Percentiles rank a stretch among this genome's conserved stretches.
Conservation (phyloP, 2,797 vertebrate genomes). For the Myotis planiceps region DNA sequence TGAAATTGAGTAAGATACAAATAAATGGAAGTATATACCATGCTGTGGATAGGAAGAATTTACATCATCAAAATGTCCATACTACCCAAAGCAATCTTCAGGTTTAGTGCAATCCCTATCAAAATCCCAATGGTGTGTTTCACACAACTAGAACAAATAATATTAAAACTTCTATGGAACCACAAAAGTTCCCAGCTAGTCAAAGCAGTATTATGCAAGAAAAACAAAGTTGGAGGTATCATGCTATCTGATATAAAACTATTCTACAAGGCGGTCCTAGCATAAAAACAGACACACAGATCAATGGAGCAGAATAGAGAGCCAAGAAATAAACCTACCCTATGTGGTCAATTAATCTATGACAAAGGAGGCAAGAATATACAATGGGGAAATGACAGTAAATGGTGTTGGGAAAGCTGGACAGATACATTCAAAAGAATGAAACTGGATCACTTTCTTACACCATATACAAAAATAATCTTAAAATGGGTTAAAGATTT, state of each 20-base stretch:
- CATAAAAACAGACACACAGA: neutral
- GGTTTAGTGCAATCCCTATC: neutral
- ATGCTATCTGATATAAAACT: neutral
- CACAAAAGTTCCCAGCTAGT: neutral
- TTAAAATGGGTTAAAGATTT: neutral
- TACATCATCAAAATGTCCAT: neutral
- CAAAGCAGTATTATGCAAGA: neutral
- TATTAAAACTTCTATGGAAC: neutral
- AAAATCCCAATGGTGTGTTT: neutral
- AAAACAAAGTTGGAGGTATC: neutral
- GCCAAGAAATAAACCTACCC: neutral
- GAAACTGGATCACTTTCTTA: neutral
- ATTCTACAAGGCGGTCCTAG: neutral
- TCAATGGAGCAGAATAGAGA: neutral
- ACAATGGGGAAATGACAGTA: neutral
- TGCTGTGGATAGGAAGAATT: neutral
- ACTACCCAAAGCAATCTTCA: neutral
- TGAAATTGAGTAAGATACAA: neutral
- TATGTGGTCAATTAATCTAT: neutral
- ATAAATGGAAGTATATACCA: neutral
- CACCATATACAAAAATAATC: neutral
- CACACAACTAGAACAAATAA: neutral
- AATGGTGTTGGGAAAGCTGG: neutral
- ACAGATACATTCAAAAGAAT: neutral
- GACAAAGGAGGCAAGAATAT: neutral